Conservation (phyloP, 2,888 invertebrate species). For the Exocentrus adspersus region DNA sequence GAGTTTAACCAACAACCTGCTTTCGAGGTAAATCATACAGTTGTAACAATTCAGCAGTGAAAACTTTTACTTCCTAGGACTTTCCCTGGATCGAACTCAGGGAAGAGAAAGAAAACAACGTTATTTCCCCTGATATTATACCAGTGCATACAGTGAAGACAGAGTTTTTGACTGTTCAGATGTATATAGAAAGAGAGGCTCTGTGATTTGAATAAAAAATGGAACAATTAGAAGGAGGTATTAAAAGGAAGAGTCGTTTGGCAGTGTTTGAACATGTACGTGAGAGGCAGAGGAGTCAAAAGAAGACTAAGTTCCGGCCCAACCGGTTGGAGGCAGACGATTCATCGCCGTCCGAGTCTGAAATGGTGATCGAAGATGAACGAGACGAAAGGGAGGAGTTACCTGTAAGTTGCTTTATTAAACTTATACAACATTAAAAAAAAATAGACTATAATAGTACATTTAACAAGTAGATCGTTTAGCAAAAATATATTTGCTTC, state of each 20-base stretch:
- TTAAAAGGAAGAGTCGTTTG: conserved; percentile 50
- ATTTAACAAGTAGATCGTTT: neutral
- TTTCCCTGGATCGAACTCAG: conserved; percentile 65
- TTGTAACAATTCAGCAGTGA: neutral
- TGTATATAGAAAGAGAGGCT: conserved; percentile 56
- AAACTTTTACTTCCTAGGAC: conserved; percentile 52
- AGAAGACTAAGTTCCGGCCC: conserved; percentile 37
- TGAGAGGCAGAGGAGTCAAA: conserved; percentile 48
- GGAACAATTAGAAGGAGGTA: conserved; percentile 35
- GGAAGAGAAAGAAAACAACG: conserved; percentile 49
- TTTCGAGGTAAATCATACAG: conserved; percentile 62
- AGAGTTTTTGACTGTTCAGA: conserved; percentile 60
- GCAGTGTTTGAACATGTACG: conserved; percentile 59
- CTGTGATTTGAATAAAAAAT: conserved; percentile 26
- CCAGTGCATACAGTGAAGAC: conserved; percentile 63
- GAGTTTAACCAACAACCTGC: conserved; percentile 67
- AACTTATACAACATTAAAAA: conserved; percentile 13
- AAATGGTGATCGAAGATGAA: conserved; percentile 53
- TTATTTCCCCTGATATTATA: conserved; percentile 58
- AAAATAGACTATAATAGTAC: conserved; percentile 22
- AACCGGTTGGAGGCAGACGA: conserved; percentile 44
- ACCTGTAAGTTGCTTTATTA: conserved; percentile 40
- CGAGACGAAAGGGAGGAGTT: too few relatives aligned
- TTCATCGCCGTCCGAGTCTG: conserved; percentile 52
- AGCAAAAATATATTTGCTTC: neutral